These are phyloP conservation scores for Trichonephila inaurata DNA, from an alignment of 1,140 invertebrate genomes.

Conservation along the genomic window DNA sequence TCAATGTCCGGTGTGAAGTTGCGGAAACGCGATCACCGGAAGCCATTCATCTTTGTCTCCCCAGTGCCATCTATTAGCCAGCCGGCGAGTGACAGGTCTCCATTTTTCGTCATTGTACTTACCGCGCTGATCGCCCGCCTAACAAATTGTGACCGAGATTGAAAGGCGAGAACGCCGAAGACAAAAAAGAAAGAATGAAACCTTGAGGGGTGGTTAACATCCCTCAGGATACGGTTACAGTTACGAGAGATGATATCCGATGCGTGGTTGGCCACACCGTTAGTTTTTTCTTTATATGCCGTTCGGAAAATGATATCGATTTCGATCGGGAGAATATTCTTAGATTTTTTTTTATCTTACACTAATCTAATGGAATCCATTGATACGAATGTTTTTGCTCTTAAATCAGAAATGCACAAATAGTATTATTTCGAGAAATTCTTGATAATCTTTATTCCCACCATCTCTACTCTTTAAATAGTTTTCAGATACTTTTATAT, in stretches of 20 bases:
- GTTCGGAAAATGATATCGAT: neutral
- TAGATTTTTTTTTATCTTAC: too few species aligned
- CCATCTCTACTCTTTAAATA: too few species aligned
- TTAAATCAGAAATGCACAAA: too few species aligned
- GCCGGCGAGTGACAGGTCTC: conserved; percentile 14
- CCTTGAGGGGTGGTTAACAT: neutral
- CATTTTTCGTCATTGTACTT: conserved; percentile 56
- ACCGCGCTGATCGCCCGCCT: neutral
- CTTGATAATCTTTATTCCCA: too few species aligned
- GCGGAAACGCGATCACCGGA: conserved; percentile 56
- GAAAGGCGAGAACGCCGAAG: conserved; percentile 18
- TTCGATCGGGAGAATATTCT: neutral
- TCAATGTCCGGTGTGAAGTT: conserved; percentile 52
- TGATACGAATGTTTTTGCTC: too few species aligned
- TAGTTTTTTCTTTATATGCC: neutral
- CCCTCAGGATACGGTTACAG: too few species aligned
- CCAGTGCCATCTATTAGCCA: conserved; percentile 52
- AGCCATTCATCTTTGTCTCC: conserved; percentile 51
- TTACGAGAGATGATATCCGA: conserved; percentile 14
- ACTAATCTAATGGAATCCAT: too few species aligned
- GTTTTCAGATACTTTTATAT: too few species aligned
- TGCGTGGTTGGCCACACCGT: neutral
- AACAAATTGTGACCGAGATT: conserved; percentile 51
- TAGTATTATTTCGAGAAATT: too few species aligned
- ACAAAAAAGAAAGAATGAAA: neutral